phyloP scores from a whole-genome alignment of 2,888 invertebrate species.

The Boloria euphrosyne region DNA sequence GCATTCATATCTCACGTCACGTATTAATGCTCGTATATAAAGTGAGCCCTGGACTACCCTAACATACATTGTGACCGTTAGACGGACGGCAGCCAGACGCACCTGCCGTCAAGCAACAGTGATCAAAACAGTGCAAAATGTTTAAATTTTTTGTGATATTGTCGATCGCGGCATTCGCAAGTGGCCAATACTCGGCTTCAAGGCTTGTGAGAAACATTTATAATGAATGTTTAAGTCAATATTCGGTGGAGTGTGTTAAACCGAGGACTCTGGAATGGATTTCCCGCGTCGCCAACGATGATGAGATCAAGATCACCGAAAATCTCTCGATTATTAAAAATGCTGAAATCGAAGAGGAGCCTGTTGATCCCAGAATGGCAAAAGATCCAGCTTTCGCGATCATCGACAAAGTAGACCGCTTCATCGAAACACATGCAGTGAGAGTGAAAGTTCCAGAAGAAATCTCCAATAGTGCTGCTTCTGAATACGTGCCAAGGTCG shows the following conservation, averaged over 20 bases:
- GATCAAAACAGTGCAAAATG: constrained; percentile 66
- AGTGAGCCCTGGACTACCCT: constrained; percentile 75
- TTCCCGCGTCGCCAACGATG: constrained; percentile 84
- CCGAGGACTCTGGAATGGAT: constrained; percentile 90
- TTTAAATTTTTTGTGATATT: constrained; percentile 71
- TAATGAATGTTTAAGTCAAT: constrained; percentile 85
- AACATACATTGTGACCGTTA: constrained; percentile 76
- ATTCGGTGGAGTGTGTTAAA: constrained; percentile 88
- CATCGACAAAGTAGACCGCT: constrained; percentile 88
- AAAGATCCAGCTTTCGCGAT: constrained; percentile 82
- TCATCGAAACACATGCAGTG: constrained; percentile 88
- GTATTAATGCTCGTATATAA: constrained; percentile 83
- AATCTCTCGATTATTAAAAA: constrained; percentile 88
- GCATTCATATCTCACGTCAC: constrained; percentile 73
- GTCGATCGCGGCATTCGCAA: constrained; percentile 62
- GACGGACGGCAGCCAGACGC: constrained; percentile 72
- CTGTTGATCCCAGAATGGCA: constrained; percentile 73
- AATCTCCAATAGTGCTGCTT: constrained; percentile 79
- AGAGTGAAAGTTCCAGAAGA: constrained; percentile 88
- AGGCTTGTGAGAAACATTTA: constrained; percentile 86
- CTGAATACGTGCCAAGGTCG: constrained; percentile 84
- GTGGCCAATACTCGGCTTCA: constrained; percentile 81
- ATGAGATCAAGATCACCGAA: constrained; percentile 89
- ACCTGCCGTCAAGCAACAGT: constrained; percentile 60
- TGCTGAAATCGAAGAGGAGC: constrained; percentile 66